Evolutionary conservation across 2,797 vertebrate genomes (phyloP), one percentile per base, ranked within the genome.

Genomic region (Epinephelus malabaricus): DNA sequence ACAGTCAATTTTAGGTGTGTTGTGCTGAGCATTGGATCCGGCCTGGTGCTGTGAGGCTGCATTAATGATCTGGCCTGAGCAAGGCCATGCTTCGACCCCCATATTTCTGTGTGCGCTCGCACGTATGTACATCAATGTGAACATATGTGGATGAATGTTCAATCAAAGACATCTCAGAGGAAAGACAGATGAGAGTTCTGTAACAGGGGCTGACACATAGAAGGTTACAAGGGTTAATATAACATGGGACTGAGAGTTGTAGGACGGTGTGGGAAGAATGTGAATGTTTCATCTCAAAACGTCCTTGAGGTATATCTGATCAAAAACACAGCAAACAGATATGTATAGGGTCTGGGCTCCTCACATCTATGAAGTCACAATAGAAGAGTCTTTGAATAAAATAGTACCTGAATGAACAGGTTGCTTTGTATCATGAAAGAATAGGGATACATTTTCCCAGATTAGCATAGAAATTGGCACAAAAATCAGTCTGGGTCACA

Each of bases 211-310:
- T 63, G 45, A 70, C 64, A 63, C 65, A 53, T 13, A 45, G 45
- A 64, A 84, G 86, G 87, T 82, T 23, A 85, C 14, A 21, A 6
- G 61, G 89, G 89, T 89, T 92, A 91, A 93, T 92, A 63, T 76
- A 90, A 78, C 75, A 61, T 77, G 88, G 88, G 86, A 89, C 84
- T 75, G 85, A 82, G 86, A 86, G 71, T 18, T 72, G 65, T 47
- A 68, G 49, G 69, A 51, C 27, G 64, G 46, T 11, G 80, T 15
- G 23, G 47, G 46, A 75, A 51, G 76, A 89, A 89, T 86, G 79
- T 23, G 83, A 89, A 92, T 85, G 21, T 76, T 46, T 64, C 53
- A 68, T 81, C 51, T 83, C 23, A 68, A 73, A 83, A 68, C 8
- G 30, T 69, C 69, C 81, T 74, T 64, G 56, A 88, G 67, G 21